Conservation (phyloP, 2,797 vertebrate genomes). For the Danionella dracula region DNA sequence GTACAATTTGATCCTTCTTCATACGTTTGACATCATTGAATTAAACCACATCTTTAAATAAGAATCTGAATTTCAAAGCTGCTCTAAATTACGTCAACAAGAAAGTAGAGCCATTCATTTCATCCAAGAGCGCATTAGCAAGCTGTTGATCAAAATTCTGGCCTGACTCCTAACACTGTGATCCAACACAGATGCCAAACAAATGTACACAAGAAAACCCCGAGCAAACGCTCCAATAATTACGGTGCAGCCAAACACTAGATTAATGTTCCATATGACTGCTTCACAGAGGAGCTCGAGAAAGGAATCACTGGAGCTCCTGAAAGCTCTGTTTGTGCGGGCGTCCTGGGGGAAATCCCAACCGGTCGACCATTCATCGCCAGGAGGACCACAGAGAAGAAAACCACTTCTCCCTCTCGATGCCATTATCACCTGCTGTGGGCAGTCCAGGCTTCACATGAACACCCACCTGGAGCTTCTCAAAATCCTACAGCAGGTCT, state of each 20-base stretch:
- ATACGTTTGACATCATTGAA: too few relatives aligned
- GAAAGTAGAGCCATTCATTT: not conserved
- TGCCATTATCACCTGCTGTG: too few relatives aligned
- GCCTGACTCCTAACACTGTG: not conserved
- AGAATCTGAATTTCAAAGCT: too few relatives aligned
- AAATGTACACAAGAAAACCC: not conserved
- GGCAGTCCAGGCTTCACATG: too few relatives aligned
- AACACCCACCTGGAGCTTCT: too few relatives aligned
- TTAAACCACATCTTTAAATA: too few relatives aligned
- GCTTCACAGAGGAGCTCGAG: constrained; percentile 2
- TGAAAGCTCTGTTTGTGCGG: constrained; percentile 52
- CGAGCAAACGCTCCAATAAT: not conserved
- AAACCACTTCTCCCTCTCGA: too few relatives aligned
- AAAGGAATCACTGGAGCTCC: constrained; percentile 23
- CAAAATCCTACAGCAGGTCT: too few relatives aligned
- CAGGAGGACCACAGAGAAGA: too few relatives aligned
- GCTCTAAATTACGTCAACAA: not conserved
- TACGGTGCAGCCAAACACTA: not conserved
- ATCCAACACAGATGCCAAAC: not conserved
- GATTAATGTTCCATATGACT: constrained; percentile 8
- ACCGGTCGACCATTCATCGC: constrained; percentile 38
- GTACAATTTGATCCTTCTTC: too few relatives aligned
- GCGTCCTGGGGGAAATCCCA: constrained; percentile 54
- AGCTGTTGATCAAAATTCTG: not conserved
- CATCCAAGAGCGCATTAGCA: not conserved